phyloP scores from a whole-genome alignment of 2,888 invertebrate genomes.

The Ditylenchus weischeri region DNA sequence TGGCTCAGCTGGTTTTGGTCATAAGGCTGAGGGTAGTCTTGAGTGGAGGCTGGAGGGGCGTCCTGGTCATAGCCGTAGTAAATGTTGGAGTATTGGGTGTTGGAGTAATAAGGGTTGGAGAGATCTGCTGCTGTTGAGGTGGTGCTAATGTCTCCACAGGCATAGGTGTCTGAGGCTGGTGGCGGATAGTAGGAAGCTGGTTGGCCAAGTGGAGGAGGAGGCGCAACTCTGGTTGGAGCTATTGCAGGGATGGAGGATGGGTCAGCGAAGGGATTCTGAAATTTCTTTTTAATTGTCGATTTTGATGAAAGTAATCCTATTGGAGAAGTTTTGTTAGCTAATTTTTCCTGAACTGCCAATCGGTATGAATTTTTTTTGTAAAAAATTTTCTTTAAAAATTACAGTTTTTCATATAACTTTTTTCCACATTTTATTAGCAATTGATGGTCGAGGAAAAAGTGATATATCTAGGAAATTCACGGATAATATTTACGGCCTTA shows the following conservation, averaged over 20 bases:
- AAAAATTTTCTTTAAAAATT: no score
- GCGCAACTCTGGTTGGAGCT: conserved; percentile 25
- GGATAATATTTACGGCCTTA: no score
- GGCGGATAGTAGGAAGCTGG: neutral
- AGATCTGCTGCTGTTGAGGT: neutral
- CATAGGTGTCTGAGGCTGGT: neutral
- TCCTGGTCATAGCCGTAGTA: conserved; percentile 8
- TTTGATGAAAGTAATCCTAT: no score
- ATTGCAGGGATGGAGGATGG: neutral
- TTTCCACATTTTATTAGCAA: no score
- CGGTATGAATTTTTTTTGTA: no score
- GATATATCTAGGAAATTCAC: no score
- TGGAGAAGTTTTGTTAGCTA: no score
- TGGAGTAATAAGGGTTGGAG: conserved; percentile 10
- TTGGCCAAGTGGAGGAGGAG: conserved; percentile 29
- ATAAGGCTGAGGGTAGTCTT: neutral
- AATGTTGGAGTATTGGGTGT: conserved; percentile 8
- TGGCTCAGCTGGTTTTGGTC: conserved; percentile 9
- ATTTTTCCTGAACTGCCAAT: no score
- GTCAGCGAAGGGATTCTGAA: neutral
- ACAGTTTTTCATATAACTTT: no score
- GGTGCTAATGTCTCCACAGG: neutral
- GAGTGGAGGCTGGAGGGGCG: neutral
- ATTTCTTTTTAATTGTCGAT: no score
- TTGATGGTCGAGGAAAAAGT: no score